Conservation (phyloP, 2,888 invertebrate species). For the Deladenus siricidicola region DNA sequence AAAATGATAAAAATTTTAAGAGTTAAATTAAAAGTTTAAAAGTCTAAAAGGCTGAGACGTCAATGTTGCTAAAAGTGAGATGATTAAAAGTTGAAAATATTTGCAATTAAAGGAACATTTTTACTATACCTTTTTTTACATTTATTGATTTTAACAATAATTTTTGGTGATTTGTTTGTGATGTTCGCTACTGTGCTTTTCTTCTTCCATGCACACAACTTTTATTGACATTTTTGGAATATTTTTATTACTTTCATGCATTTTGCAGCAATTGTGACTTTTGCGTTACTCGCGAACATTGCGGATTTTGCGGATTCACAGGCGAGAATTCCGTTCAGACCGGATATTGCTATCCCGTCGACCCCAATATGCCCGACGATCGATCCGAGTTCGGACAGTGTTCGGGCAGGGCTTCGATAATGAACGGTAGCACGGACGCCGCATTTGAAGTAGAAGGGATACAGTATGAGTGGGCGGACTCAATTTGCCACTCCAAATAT, state of each 20-base stretch:
- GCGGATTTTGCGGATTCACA: conserved; percentile 52
- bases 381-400: conserved; percentile 9
- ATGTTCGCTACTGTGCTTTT: too few relatives aligned
- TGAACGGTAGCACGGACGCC: neutral
- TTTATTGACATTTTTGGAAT: conserved; percentile 34
- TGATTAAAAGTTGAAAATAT: too few relatives aligned
- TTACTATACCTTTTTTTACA: too few relatives aligned
- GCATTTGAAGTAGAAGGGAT: neutral
- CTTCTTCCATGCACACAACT: neutral
- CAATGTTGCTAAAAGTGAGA: too few relatives aligned
- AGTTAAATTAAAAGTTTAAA: too few relatives aligned
- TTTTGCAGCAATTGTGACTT: conserved; percentile 54
- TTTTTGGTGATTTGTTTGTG: neutral
- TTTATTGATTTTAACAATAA: neutral
- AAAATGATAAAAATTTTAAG: too few relatives aligned
- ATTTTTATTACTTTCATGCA: conserved; percentile 28
- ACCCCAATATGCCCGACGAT: conserved; percentile 7
- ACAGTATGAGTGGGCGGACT: conserved; percentile 20
- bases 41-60: too few relatives aligned
- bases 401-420: neutral
- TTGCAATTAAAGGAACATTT: too few relatives aligned
- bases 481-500: conserved; percentile 40
- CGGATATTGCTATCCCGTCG: conserved; percentile 33
- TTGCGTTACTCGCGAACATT: conserved; percentile 55
- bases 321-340: neutral